Evolutionary conservation across 2,113 vertebrate genomes (phyloP).

Genomic region (Perca flavescens): DNA sequence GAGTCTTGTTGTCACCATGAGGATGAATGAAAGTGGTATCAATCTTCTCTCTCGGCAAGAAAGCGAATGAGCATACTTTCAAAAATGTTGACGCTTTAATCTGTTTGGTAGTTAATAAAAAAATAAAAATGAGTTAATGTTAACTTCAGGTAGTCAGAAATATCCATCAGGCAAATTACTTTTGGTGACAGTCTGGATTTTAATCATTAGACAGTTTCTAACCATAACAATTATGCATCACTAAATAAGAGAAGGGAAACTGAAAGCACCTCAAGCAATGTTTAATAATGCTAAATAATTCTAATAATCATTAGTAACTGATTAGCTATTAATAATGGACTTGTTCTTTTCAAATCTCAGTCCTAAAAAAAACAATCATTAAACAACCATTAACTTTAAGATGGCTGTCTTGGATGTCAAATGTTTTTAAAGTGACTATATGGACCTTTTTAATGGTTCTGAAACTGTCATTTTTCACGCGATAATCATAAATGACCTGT

Average conservation of each 20-base stretch:
- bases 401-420: background rate
- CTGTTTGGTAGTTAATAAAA: background rate
- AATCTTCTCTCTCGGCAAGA: background rate
- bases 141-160: background rate
- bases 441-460: too few relatives aligned
- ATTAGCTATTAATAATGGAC: background rate
- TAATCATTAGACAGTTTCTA: background rate
- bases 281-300: background rate
- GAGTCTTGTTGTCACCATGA: background rate
- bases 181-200: background rate
- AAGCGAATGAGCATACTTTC: background rate
- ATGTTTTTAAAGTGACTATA: background rate
- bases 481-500: too few relatives aligned
- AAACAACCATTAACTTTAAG: background rate
- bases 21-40: background rate
- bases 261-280: background rate
- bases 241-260: background rate
- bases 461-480: too few relatives aligned
- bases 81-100: background rate
- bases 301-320: background rate
- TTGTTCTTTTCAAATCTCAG: background rate
- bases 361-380: background rate
- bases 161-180: too few relatives aligned
- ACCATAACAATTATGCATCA: background rate
- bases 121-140: too few relatives aligned